Evolutionary conservation across 2,797 vertebrate species (phyloP).

Genomic region (Cuniculus paca): DNA sequence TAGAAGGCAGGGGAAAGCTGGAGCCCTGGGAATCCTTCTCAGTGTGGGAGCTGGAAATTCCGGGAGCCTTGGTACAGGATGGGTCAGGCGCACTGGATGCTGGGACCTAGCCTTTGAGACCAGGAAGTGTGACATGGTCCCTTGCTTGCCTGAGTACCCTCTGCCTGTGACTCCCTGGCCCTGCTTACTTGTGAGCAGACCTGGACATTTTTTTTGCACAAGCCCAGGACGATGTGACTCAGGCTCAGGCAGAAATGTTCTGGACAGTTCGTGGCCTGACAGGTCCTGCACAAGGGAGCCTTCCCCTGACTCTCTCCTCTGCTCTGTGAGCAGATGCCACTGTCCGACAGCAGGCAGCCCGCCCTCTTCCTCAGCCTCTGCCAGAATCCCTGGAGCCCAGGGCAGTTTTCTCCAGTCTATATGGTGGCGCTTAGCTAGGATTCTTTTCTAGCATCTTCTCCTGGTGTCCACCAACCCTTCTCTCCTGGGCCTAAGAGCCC

Average conservation of each 20-base stretch:
- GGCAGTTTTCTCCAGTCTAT: not conserved
- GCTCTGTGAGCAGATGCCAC: rapidly evolving
- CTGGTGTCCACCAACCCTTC: not conserved
- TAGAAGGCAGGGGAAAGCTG: not conserved
- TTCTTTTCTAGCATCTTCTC: constrained; percentile 13
- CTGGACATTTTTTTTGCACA: not conserved
- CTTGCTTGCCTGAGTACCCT: not conserved
- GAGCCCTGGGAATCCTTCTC: not conserved
- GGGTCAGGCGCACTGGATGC: not conserved
- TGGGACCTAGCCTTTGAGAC: not conserved
- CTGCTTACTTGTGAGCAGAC: not conserved
- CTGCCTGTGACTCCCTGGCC: not conserved
- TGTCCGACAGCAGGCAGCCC: not conserved
- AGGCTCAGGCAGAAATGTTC: not conserved
- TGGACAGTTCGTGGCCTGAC: not conserved
- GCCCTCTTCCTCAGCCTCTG: not conserved
- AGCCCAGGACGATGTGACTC: not conserved
- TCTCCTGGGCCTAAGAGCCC: not conserved
- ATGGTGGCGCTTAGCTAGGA: not conserved
- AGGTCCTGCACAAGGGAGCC: rapidly evolving
- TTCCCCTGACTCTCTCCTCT: not conserved
- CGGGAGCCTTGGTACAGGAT: not conserved
- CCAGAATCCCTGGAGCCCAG: not conserved
- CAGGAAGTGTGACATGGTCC: not conserved
- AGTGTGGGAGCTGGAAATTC: not conserved